These are phyloP conservation scores for Pitta sordida DNA, from an alignment of 2,113 vertebrate species.

Conservation along the genomic window DNA sequence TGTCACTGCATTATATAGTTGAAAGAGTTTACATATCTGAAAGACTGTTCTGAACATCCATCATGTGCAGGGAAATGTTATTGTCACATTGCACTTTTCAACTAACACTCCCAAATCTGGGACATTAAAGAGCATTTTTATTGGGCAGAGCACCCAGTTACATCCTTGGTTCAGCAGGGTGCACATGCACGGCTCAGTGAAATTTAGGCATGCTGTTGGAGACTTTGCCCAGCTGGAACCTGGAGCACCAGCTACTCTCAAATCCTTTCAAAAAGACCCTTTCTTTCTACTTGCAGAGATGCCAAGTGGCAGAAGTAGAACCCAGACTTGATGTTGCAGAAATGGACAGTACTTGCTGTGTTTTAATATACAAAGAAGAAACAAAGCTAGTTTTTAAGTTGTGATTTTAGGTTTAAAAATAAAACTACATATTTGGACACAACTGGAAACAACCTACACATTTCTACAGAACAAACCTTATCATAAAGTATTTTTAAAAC, in stretches of 20 bases:
- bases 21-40: neutral
- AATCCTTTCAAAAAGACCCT: neutral
- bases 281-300: neutral
- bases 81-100: neutral
- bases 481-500: neutral
- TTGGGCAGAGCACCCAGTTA: neutral
- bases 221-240: neutral
- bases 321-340: neutral
- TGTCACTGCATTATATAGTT: neutral
- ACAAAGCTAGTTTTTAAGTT: neutral
- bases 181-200: rapidly evolving
- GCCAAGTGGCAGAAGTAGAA: neutral
- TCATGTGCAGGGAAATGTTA: neutral
- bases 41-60: neutral
- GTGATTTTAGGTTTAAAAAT: neutral
- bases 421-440: neutral
- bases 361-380: neutral
- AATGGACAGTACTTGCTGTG: neutral
- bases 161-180: neutral
- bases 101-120: neutral
- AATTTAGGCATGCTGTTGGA: neutral
- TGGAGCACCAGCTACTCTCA: neutral
- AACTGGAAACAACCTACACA: neutral
- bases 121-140: neutral
- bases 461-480: neutral